Base-by-base conservation (phyloP, 2,797 vertebrate genomes). In the Lithobates pipiens region DNA sequence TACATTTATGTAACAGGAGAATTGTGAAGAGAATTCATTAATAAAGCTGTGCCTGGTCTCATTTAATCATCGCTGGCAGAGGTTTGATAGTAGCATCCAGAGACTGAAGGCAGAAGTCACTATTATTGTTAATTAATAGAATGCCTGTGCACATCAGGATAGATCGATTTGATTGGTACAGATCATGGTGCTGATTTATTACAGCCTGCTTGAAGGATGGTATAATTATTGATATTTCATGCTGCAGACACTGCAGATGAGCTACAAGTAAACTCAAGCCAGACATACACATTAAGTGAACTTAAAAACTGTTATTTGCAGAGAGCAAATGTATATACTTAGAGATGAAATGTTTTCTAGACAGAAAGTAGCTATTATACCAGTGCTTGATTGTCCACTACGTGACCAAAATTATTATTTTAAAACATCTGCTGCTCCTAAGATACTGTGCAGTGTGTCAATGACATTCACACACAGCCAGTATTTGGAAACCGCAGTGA, bases 91-190 rank as follows among this genome's bases (percentile, higher is more conserved):
- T 76, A 73, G 86, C 70, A 42, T 25, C 25, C 65, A 67, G 34
- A 54, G 86, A 87, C 76, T 75, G 81, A 87, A 87, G 71, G 81
- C 81, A 84, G 86, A 84, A 84, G 71, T 74, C 73, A 76, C 81
- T 87, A 87, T 83, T 87, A 87, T 87, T 87, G 86, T 80, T 87
- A 87, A 87, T 87, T 87, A 87, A 87, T 84, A 84, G 86, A 80
- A 87, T 76, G 86, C 73, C 86, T 83, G 81, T 39, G 61, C 81
- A 70, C 81, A 76, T 83, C 86, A 83, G 76, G 79, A 80, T n/a
- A 69, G 70, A 83, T 83, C 81, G 63, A 84, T 86, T 83, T 86
- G 80, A 86, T 83, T 83, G 80, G 85, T 77, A 57, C 54, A 83
- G 85, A 77, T 86, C 85, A 79, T 68, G 77, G 80, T 71, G 54